A percentile compares a stretch with the other conserved stretches of the same genome.
Conservation (phyloP, 2,797 vertebrate species). For the Cacajao melanocephalus region DNA sequence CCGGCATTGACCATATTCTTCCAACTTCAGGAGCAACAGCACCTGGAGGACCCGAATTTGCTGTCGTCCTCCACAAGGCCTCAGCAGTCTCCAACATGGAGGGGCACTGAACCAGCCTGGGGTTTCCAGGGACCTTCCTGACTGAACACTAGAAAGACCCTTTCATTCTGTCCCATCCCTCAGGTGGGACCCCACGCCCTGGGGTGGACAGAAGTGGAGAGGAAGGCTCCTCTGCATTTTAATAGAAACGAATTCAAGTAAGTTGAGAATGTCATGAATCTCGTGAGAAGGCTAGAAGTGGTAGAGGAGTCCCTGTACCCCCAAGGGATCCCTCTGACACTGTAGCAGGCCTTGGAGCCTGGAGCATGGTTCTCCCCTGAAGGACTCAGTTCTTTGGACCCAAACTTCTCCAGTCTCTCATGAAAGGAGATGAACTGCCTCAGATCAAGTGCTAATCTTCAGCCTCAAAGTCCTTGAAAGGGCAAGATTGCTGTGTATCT, state of each 20-base stretch:
- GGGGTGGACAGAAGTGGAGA: rapidly evolving
- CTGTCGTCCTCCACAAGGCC: background rate
- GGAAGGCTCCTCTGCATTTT: background rate
- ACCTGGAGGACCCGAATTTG: background rate
- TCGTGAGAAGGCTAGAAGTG: background rate
- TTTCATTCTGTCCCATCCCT: background rate
- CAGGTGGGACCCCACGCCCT: background rate
- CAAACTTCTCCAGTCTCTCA: background rate
- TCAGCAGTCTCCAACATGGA: background rate
- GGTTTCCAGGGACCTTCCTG: background rate
- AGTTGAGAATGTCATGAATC: background rate
- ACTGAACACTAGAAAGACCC: background rate
- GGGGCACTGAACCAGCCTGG: background rate
- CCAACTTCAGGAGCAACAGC: rapidly evolving
- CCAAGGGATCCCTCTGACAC: background rate
- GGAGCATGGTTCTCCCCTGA: background rate
- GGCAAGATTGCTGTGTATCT: background rate
- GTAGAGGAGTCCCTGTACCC: background rate
- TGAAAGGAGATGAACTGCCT: background rate
- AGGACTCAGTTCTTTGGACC: background rate
- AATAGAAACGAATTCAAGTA: background rate
- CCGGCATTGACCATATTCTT: background rate
- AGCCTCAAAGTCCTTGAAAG: background rate
- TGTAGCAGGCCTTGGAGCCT: background rate
- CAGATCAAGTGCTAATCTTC: background rate